These are phyloP conservation scores for Arizona elegans DNA, from an alignment of 2,113 vertebrate species.

Conservation along the genomic window DNA sequence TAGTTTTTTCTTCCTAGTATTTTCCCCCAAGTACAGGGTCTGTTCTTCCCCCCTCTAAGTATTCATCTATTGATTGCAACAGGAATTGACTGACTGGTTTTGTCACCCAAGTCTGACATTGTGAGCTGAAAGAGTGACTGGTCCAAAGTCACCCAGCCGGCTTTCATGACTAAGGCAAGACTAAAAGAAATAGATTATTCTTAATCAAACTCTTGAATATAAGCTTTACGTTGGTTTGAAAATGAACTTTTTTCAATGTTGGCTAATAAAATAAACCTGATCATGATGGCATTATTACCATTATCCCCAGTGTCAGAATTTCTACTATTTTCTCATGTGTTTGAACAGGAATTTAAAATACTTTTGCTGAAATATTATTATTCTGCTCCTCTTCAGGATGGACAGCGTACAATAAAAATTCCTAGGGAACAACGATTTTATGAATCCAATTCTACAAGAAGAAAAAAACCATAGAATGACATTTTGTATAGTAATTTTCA, in stretches of 20 bases:
- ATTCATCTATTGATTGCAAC: too few species aligned
- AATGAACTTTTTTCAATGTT: background rate
- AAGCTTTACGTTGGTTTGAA: background rate
- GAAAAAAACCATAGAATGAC: background rate
- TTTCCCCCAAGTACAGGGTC: too few species aligned
- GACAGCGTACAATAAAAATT: background rate
- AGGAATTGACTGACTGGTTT: too few species aligned
- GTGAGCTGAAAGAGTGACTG: too few species aligned
- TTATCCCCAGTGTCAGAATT: background rate
- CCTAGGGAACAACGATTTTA: background rate
- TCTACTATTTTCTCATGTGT: background rate
- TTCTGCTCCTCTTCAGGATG: background rate
- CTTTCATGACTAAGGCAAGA: too few species aligned
- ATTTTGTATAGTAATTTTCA: background rate
- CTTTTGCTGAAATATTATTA: background rate
- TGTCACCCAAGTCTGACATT: too few species aligned
- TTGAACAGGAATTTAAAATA: background rate
- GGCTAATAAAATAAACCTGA: background rate
- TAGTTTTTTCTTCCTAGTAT: too few species aligned
- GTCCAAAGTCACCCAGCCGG: too few species aligned
- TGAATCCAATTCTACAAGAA: background rate
- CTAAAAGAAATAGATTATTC: background rate
- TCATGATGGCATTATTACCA: background rate
- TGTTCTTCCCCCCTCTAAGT: too few species aligned
- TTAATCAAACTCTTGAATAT: background rate